A percentile compares a stretch with the other conserved stretches of the same genome.
phyloP scores from a whole-genome alignment of 2,797 vertebrate genomes.

The Urophycis tenuis region DNA sequence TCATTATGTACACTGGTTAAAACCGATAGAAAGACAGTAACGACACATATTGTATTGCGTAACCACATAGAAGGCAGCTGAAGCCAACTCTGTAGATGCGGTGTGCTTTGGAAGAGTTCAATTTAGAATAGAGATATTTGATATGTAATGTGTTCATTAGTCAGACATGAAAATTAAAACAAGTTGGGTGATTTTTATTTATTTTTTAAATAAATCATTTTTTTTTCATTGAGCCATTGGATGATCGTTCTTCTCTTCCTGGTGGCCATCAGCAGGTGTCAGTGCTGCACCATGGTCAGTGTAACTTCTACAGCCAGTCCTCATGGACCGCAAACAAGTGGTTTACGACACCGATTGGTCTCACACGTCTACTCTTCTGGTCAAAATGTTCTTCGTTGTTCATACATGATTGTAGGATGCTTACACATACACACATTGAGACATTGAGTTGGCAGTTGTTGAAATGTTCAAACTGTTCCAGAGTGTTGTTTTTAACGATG shows the following conservation, averaged over 20 bases:
- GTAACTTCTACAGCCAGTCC: not conserved
- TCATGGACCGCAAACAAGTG: not conserved
- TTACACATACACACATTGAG: not conserved
- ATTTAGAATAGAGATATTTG: not conserved
- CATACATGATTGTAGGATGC: too few relatives aligned
- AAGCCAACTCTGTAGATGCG: not conserved
- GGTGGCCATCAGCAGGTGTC: not conserved
- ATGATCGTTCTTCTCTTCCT: not conserved
- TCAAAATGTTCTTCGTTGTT: not conserved
- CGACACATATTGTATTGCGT: not conserved
- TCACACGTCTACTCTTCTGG: not conserved
- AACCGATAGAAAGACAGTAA: not conserved
- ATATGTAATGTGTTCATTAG: not conserved
- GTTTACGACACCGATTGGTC: not conserved
- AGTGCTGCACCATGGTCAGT: not conserved
- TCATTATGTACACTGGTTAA: not conserved
- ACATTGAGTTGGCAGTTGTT: not conserved
- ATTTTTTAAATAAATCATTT: not conserved
- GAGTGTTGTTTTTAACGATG: too few relatives aligned
- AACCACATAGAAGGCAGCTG: not conserved
- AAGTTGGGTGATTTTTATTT: not conserved
- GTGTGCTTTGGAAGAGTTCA: not conserved
- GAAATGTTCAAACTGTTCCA: too few relatives aligned
- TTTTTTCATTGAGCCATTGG: not conserved
- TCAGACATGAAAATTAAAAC: not conserved